phyloP scores from a whole-genome alignment of 2,113 vertebrate species.

The Diadophis punctatus region DNA sequence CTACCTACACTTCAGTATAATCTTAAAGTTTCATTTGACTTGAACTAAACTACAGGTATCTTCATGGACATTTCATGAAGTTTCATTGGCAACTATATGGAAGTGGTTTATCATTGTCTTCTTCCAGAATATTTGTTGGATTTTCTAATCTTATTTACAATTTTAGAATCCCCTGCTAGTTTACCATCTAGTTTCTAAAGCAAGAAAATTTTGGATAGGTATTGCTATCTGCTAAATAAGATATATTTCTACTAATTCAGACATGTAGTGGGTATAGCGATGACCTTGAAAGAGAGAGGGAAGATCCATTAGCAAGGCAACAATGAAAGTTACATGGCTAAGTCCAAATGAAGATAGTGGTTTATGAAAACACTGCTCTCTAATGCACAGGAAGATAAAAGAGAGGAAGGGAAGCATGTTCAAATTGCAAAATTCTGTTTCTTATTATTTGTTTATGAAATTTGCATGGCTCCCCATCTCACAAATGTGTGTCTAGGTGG shows the following conservation, averaged over 20 bases:
- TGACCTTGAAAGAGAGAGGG: not conserved
- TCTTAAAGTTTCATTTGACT: not conserved
- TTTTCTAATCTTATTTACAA: not conserved
- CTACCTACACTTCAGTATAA: not conserved
- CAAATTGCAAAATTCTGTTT: not conserved
- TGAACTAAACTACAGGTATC: not conserved
- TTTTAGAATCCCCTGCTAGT: not conserved
- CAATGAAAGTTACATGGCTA: not conserved
- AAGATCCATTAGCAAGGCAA: not conserved
- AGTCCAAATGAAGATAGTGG: not conserved
- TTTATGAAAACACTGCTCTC: not conserved
- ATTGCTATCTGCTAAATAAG: not conserved
- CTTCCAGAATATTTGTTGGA: not conserved
- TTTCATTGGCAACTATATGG: not conserved
- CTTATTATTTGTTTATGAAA: not conserved
- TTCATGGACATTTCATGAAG: not conserved
- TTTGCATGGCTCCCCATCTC: not conserved
- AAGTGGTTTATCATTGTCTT: not conserved
- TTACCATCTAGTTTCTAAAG: not conserved
- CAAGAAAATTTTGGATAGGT: not conserved
- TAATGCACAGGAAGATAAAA: not conserved
- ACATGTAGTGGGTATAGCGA: not conserved
- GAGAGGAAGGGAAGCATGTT: not conserved
- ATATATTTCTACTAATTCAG: not conserved
- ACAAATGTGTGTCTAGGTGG: not conserved